Evolutionary conservation across 2,113 vertebrate species (phyloP), one percentile per base, ranked within the genome.

Genomic region (Phasianus colchicus): DNA sequence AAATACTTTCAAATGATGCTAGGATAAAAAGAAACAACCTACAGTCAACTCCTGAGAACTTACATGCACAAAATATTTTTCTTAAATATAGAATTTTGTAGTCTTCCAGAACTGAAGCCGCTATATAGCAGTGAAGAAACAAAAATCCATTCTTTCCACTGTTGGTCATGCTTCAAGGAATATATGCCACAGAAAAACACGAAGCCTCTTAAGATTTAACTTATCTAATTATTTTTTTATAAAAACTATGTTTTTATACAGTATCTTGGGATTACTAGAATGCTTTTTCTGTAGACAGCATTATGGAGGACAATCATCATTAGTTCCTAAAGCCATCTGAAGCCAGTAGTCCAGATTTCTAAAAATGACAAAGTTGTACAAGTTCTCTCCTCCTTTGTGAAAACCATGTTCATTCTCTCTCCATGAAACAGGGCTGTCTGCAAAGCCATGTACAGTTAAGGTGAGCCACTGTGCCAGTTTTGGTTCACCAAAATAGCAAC

Each of bases 401-500:
- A 98, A 98, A 9, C 98, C 98, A 25, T 99, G 99, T 75, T 99
- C 98, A 3, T 30, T 96, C 58, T 96, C 96, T 75, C 97, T 98
- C 99, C 99, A 99, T 1, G 98, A 98, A 17, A 99, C 98, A 2
- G 98, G 98, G 94, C 98, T 99, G 97, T 99, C 99, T 42, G 97
- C 97, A 86, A 99, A 99, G 66, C 99, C 99, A 29, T 99, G 99
- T 20, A 99, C 99, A 0, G 98, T 98, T 88, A 99, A 43, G 1
- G 98, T 98, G 47, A 97, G 93, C 99, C 99, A 99, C 1, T 96
- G 82, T 1, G 97, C 97, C 71, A 97, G 78, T 70, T 96, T 98
- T 8, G 97, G 98, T 50, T 98, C 97, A 89, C 94, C 95, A 95
- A 98, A 99, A 97, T 98, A 98, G 82, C 29, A 89, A 90, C 99